These are phyloP conservation scores for Stramonita haemastoma DNA, from an alignment of 2,888 invertebrate genomes.

Conservation along the genomic window DNA sequence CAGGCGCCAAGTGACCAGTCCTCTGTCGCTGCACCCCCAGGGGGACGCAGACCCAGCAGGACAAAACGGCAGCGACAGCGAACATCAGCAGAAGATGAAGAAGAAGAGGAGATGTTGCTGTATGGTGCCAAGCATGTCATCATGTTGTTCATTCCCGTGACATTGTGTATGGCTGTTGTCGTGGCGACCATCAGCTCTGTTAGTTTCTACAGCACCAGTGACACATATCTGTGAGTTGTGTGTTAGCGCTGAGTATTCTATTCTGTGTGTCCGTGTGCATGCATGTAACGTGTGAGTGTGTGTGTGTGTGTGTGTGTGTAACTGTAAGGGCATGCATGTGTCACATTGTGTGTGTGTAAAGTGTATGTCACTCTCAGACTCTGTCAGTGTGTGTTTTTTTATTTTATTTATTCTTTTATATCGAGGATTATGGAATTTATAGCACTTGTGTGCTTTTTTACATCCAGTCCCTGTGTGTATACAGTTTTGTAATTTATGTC, in stretches of 20 bases:
- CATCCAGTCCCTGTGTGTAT: no score
- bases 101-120: slow-evolving; percentile 78
- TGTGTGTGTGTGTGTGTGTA: background rate
- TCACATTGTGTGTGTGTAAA: no score
- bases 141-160: slow-evolving; percentile 98
- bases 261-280: no score
- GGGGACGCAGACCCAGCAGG: background rate
- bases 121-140: slow-evolving; percentile 99
- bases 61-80: slow-evolving; percentile 39
- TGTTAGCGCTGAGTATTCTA: background rate
- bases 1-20: background rate
- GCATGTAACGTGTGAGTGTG: background rate
- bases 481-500: no score
- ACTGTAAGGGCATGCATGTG: background rate
- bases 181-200: slow-evolving; percentile 97
- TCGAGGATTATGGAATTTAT: no score
- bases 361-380: no score
- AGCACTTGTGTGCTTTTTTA: no score
- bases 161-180: slow-evolving; percentile 98
- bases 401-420: no score
- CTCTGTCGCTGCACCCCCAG: background rate
- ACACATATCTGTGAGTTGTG: slow-evolving; percentile 69
- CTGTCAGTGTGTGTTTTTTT: no score
- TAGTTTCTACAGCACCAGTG: slow-evolving; percentile 88
- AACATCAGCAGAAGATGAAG: slow-evolving; percentile 23